Evolutionary conservation across 2,888 invertebrate genomes (phyloP), one percentile per base, ranked within the genome.

Genomic region (Trichacis sp.): DNA sequence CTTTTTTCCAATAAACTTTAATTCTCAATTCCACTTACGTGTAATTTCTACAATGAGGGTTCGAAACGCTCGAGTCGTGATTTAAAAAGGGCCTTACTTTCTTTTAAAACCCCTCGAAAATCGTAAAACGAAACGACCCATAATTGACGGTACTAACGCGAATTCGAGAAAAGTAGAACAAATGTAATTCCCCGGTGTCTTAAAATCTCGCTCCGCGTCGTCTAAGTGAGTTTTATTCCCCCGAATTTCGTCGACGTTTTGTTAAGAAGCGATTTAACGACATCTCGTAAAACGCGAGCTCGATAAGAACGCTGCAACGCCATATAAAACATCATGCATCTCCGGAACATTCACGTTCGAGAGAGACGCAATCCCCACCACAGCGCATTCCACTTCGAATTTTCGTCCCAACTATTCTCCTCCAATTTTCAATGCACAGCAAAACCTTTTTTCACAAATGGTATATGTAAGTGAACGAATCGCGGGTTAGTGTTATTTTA

Each of bases 271-370:
- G 47, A 56, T 66, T 66, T 66, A 62, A 66, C 59, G 59, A 55
- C 49, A 24, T 57, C 61, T 66, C 66, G 62, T 66, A 62, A 66
- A 62, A 66, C 52, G 62, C 42, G 46, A 38, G 55, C 53, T 36
- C 61, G 65, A 66, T 66, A 66, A 61, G 65, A 52, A 40, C 53
- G 54, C 50, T 54, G 43, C 56, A 56, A 48, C 53, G 36, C 46
- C 54, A 45, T 62, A 56, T 62, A 62, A 56, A 62, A 62, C 54
- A 19, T 38, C 51, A 47, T 63, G 62, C 62, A n/a, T 57, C 36
- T 53, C 56, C 30, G 42, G 52, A 52, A 62, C 62, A 56, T 56
- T 56, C 62, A 52, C 62, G 56, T 62, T 62, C 42, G 51, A 18
- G 30, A n/a, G n/a, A n/a, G n/a, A n/a, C n/a, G n/a, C n/a, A n/a